A percentile compares a stretch with the other conserved stretches of the same genome.
phyloP scores from a whole-genome alignment of 92 coral and sea anemone species.

The Palythoa caribaeorum region DNA sequence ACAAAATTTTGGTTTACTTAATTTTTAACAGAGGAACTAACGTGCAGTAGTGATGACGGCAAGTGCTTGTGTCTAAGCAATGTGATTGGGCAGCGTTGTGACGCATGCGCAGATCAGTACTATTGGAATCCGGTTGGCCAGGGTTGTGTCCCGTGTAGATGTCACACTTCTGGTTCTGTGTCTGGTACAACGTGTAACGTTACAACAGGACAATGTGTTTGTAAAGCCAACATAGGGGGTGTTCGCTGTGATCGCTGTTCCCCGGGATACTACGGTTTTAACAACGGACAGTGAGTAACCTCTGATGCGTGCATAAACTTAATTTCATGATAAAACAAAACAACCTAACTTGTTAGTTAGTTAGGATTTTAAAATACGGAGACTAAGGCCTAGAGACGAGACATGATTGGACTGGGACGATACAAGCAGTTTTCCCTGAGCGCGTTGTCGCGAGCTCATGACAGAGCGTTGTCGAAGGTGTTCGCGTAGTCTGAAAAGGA shows the following conservation, averaged over 20 bases:
- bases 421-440: not conserved
- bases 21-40: slow-evolving; percentile 64
- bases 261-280: slow-evolving; percentile 87
- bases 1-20: no score
- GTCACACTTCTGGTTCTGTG: slow-evolving; percentile 75
- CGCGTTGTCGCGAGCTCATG: not conserved
- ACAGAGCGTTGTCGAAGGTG: not conserved
- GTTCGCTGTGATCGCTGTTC: slow-evolving; percentile 79
- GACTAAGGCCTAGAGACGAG: no score
- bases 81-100: slow-evolving; percentile 82
- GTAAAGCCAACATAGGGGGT: slow-evolving; percentile 89
- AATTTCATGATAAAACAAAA: no score
- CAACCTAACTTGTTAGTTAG: no score
- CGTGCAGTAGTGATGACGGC: slow-evolving; percentile 83
- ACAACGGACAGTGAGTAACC: slow-evolving; percentile 50
- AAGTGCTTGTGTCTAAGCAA: slow-evolving; percentile 84
- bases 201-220: slow-evolving; percentile 84
- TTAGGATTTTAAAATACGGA: no score
- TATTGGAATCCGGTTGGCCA: slow-evolving; percentile 89
- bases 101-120: slow-evolving; percentile 74
- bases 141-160: slow-evolving; percentile 85
- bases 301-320: not conserved
- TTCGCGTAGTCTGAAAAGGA: not conserved
- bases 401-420: not conserved
- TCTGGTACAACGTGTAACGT: slow-evolving; percentile 74